Evolutionary conservation across 2,113 vertebrate genomes (phyloP), one percentile per base, ranked within the genome.

Genomic region (Malurus alboscapulatus): DNA sequence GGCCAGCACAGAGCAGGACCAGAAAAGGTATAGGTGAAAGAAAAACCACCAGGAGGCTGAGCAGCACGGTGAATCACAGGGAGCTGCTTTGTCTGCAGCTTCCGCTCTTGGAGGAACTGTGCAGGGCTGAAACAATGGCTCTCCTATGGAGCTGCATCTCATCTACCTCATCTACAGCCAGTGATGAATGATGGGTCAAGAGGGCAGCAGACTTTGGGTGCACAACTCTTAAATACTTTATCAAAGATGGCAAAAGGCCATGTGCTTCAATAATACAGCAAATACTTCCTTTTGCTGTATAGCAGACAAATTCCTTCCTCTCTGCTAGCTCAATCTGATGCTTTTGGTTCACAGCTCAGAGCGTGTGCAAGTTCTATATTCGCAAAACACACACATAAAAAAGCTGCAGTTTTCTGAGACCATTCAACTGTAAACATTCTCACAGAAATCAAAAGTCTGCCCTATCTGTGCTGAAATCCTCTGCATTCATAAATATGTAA

Each of bases 181-280:
- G 78, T 97, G 97, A 98, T 62, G 96, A 97, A 98, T 97, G 96
- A 91, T 85, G 91, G 98, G 97, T 98, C 97, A 98, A 91, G 96
- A 98, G 97, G 96, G 93, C 94, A 97, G 95, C 92, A 98, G 97
- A 97, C 97, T 98, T 97, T 96, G 98, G 97, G 97, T 97, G 97
- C 92, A 94, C 96, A 96, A 80, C 92, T 94, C 90, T 97, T 93
- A 96, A 97, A 81, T 93, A 90, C 85, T 97, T 96, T 97, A 97
- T 98, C 96, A 96, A 97, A 94, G 78, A 97, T 97, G 98, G 97
- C 97, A 98, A 95, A 85, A 83, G 89, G 97, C 98, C 98, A 98
- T 47, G 83, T 80, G 88, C 96, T 97, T 94, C 87, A 97, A 96
- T 96, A 97, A 95, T 81, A 87, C 90, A 88, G 97, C 79, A 96